phyloP scores from a whole-genome alignment of 2,888 invertebrate species.

The Mayetiola destructor region DNA sequence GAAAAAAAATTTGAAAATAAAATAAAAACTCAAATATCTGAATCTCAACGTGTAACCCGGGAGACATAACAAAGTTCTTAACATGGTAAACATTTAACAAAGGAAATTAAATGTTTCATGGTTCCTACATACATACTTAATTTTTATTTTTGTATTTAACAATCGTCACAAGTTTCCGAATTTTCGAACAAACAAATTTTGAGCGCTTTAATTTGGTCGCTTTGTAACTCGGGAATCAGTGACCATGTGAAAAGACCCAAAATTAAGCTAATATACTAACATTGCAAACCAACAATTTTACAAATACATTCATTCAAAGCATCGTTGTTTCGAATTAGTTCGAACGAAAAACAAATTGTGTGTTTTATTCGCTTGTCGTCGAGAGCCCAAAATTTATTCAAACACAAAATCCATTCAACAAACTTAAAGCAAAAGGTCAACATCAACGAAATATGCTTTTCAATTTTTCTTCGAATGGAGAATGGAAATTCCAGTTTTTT shows the following conservation, averaged over 20 bases:
- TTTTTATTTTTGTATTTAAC: too few relatives aligned
- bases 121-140: too few relatives aligned
- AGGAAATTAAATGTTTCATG: not conserved
- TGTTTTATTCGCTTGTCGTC: not conserved
- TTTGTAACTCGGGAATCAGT: not conserved
- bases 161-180: not conserved
- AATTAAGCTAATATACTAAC: not conserved
- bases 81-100: not conserved
- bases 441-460: too few relatives aligned
- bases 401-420: too few relatives aligned
- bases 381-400: too few relatives aligned
- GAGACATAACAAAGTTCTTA: not conserved
- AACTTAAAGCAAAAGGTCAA: too few relatives aligned
- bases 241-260: constrained; percentile 3
- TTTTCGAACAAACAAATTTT: constrained; percentile 1
- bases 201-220: not conserved
- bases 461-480: too few relatives aligned
- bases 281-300: not conserved
- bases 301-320: not conserved
- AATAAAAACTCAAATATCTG: not conserved
- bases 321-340: not conserved
- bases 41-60: too few relatives aligned
- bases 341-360: not conserved
- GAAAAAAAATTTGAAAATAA: not conserved
- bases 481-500: too few relatives aligned